phyloP scores from a whole-genome alignment of 2,797 vertebrate genomes.

The Champsocephalus esox region DNA sequence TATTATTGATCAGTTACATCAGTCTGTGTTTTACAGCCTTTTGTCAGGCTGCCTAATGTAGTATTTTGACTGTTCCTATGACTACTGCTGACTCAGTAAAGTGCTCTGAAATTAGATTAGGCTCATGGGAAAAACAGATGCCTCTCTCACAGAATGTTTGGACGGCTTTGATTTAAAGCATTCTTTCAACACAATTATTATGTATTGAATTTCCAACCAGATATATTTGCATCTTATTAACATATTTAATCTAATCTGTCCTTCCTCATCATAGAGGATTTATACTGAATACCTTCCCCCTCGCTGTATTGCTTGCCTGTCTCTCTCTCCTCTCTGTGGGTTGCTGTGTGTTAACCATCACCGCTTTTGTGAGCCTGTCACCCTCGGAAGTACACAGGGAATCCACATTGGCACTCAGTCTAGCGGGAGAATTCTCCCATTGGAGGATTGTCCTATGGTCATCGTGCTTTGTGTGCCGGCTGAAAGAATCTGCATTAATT shows the following conservation, averaged over 20 bases:
- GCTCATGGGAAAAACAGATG: constrained; percentile 50
- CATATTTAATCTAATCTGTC: constrained; percentile 50
- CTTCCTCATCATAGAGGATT: constrained; percentile 54
- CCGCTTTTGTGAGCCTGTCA: constrained; percentile 83
- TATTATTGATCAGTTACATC: constrained; percentile 45
- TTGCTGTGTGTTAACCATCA: constrained; percentile 80
- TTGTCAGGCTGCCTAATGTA: constrained; percentile 39
- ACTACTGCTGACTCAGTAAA: constrained; percentile 54
- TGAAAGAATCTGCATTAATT: constrained; percentile 86
- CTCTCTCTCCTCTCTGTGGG: constrained; percentile 64
- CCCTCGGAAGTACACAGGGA: constrained; percentile 81
- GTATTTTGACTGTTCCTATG: constrained; percentile 75
- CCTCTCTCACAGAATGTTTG: constrained; percentile 32
- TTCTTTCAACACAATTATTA: constrained; percentile 3
- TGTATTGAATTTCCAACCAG: constrained; percentile 24
- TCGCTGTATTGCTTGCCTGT: constrained; percentile 52
- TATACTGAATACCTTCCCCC: constrained; percentile 57
- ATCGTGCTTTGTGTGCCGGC: constrained; percentile 77
- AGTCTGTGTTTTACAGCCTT: constrained; percentile 44
- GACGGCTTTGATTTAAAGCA: constrained; percentile 13
- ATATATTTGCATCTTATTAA: constrained; percentile 49
- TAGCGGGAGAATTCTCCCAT: constrained; percentile 79
- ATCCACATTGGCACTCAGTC: constrained; percentile 81
- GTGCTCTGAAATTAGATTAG: constrained; percentile 49
- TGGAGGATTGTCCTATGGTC: constrained; percentile 75